These are phyloP conservation scores for Fulmarus glacialis DNA, from an alignment of 2,113 vertebrate genomes.

Conservation along the genomic window DNA sequence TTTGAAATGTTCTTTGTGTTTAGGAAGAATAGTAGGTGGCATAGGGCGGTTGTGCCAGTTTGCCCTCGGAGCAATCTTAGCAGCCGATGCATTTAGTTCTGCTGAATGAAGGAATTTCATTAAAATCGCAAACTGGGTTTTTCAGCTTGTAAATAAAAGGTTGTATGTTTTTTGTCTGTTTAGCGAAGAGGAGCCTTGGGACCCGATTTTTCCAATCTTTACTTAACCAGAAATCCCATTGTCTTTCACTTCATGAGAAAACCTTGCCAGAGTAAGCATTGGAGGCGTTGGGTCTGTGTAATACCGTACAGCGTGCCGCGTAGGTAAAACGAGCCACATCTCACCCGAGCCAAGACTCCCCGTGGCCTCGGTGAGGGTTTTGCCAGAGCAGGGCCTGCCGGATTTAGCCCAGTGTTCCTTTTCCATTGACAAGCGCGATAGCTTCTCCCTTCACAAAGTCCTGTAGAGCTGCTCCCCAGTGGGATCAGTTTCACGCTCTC, in stretches of 20 bases:
- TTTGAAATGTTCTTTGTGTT: conserved; percentile 61
- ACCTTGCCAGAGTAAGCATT: neutral
- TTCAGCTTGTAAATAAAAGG: neutral
- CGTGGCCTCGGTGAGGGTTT: rapidly evolving
- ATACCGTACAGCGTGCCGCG: rapidly evolving
- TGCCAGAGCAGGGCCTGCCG: neutral
- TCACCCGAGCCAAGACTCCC: rapidly evolving
- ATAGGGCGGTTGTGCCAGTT: neutral
- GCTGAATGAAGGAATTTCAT: neutral
- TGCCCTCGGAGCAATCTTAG: neutral
- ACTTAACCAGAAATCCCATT: neutral
- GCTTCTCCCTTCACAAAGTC: conserved; percentile 19
- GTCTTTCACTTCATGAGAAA: neutral
- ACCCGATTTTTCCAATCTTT: neutral
- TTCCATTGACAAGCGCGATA: neutral
- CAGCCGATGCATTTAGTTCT: neutral
- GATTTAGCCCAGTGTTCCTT: conserved; percentile 18
- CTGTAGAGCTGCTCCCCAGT: neutral
- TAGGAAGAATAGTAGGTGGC: conserved; percentile 36
- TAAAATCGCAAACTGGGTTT: neutral
- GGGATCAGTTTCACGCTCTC: conserved; percentile 29
- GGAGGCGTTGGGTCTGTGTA: neutral
- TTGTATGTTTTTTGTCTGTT: neutral
- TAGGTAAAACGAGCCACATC: rapidly evolving
- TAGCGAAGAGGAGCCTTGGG: neutral